Evolutionary conservation across 2,797 vertebrate genomes (phyloP).

Genomic region (Pseudochaenichthys georgianus): DNA sequence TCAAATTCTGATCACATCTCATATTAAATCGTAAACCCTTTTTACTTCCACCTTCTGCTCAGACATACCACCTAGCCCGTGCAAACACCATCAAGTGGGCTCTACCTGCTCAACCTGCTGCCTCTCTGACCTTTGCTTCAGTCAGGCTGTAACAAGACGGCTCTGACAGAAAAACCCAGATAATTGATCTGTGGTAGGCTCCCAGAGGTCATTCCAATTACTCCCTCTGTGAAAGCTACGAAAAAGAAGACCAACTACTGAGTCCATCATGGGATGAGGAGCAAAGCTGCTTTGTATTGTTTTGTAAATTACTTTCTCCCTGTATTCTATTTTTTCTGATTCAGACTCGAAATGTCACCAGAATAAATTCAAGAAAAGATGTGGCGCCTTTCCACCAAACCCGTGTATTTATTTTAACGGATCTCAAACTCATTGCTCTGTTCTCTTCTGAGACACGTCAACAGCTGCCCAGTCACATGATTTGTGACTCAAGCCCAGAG

Average conservation of each 20-base stretch:
- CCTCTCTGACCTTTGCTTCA: conserved; percentile 69
- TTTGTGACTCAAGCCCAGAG: conserved; percentile 28
- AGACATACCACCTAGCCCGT: not conserved
- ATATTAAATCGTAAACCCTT: conserved; percentile 10
- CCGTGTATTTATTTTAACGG: conserved; percentile 30
- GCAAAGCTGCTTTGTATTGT: conserved; percentile 32
- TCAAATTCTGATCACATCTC: not conserved
- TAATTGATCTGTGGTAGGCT: conserved; percentile 59
- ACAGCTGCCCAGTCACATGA: conserved; percentile 39
- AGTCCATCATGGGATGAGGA: conserved; percentile 40
- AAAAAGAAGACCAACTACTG: conserved; percentile 42
- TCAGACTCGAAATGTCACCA: conserved; percentile 71
- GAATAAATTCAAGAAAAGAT: conserved; percentile 64
- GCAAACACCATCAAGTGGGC: not conserved
- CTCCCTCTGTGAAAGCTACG: conserved; percentile 43
- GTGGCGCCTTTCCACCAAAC: conserved; percentile 38
- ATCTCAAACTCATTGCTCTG: conserved; percentile 31
- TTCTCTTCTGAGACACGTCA: conserved; percentile 27
- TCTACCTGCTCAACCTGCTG: conserved; percentile 39
- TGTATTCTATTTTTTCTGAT: conserved; percentile 33
- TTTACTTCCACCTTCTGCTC: conserved; percentile 25
- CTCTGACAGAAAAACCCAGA: conserved; percentile 61
- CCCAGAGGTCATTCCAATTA: conserved; percentile 73
- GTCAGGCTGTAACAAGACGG: conserved; percentile 50
- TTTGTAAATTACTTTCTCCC: conserved; percentile 24